Evolutionary conservation across 2,113 vertebrate genomes (phyloP).

Genomic region (Oplegnathus fasciatus): DNA sequence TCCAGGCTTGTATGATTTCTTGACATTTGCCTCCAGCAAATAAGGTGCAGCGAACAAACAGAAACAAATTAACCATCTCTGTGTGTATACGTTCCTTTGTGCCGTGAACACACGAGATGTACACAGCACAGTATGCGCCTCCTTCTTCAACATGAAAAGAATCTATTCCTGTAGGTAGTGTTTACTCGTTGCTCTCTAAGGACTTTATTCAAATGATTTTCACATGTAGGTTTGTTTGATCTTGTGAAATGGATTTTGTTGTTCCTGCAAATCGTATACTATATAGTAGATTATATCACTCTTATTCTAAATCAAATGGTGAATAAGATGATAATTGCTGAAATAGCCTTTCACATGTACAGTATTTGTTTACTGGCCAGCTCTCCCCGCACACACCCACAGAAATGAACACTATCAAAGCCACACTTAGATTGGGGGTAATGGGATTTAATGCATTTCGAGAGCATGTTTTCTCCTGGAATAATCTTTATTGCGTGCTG

Average conservation of each 20-base stretch:
- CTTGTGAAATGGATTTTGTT: slow-evolving; percentile 42
- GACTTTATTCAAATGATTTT: slow-evolving; percentile 48
- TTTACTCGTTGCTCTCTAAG: slow-evolving; percentile 37
- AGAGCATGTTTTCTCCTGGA: slow-evolving; percentile 13
- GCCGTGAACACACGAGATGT: slow-evolving; percentile 11
- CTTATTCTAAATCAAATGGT: not conserved
- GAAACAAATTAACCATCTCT: slow-evolving; percentile 46
- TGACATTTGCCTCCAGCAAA: slow-evolving; percentile 63
- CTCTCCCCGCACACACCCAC: not conserved
- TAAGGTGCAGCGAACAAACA: slow-evolving; percentile 43
- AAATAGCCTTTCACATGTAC: slow-evolving; percentile 17
- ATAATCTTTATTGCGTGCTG: slow-evolving; percentile 29
- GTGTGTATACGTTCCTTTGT: not conserved
- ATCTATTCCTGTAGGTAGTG: slow-evolving; percentile 46
- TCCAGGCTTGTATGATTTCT: slow-evolving; percentile 48
- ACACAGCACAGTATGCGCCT: slow-evolving; percentile 23
- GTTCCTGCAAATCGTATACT: slow-evolving; percentile 3
- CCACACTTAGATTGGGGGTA: not conserved
- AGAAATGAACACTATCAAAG: slow-evolving; percentile 21
- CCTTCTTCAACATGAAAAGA: slow-evolving; percentile 46
- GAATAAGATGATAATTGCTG: slow-evolving; percentile 18
- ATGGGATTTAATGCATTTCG: slow-evolving; percentile 44
- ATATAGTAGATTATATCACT: slow-evolving; percentile 8
- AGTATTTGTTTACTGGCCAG: not conserved
- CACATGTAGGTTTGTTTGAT: slow-evolving; percentile 54